phyloP scores from a whole-genome alignment of 2,888 invertebrate genomes.

The Pristionchus arcanus region DNA sequence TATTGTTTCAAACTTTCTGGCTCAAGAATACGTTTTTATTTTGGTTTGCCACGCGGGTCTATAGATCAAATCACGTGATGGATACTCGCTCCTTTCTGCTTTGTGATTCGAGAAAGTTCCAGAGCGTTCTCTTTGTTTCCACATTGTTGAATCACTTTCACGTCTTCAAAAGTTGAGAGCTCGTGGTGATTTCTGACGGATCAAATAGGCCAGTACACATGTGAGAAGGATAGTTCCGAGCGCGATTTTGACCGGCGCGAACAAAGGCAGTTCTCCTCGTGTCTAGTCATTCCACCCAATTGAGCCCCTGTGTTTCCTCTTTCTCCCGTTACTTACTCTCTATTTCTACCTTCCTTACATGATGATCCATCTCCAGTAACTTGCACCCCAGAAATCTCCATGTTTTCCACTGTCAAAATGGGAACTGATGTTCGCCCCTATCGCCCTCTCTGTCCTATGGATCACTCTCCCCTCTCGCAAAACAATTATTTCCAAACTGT shows the following conservation, averaged over 20 bases:
- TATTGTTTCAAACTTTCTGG: not conserved
- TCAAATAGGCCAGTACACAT: not conserved
- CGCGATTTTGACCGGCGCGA: not conserved
- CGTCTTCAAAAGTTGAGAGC: not conserved
- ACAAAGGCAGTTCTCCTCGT: slow-evolving; percentile 26
- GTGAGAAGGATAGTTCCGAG: not conserved
- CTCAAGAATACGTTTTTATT: too few relatives aligned
- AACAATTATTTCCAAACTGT: slow-evolving; percentile 50
- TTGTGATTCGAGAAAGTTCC: not conserved
- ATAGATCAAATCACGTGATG: too few relatives aligned
- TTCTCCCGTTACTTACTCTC: not conserved
- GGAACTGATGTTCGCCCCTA: slow-evolving; percentile 18
- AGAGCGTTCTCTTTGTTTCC: not conserved
- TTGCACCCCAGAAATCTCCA: not conserved
- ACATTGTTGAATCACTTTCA: not conserved
- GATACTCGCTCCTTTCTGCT: not conserved
- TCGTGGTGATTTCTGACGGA: not conserved
- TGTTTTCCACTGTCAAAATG: not conserved
- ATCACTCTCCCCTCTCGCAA: not conserved
- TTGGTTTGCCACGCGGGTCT: too few relatives aligned
- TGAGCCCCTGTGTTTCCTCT: not conserved
- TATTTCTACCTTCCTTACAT: not conserved
- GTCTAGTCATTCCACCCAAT: slow-evolving; percentile 48
- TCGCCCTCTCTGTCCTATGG: slow-evolving; percentile 20
- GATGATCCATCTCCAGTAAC: not conserved